Conservation (phyloP, 2,113 vertebrate species). For the Larimichthys polyactis region DNA sequence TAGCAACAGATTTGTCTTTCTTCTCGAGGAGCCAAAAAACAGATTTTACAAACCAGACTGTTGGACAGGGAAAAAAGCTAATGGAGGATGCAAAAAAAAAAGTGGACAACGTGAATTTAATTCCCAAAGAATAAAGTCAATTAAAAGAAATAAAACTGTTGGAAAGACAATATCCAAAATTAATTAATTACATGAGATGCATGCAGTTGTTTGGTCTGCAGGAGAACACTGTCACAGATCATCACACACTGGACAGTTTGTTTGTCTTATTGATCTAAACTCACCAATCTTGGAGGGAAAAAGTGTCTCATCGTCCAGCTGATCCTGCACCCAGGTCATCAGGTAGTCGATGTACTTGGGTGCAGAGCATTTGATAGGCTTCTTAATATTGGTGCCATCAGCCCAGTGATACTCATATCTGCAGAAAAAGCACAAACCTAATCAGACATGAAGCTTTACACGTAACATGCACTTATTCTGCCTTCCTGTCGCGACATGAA, state of each 20-base stretch:
- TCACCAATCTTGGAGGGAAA: slow-evolving; percentile 98
- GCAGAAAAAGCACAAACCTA: slow-evolving; percentile 14
- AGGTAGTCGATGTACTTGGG: slow-evolving; percentile 98
- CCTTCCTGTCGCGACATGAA: slow-evolving; percentile 12
- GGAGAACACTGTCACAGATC: background rate
- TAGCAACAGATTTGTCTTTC: background rate
- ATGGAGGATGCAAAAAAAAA: background rate
- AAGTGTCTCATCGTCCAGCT: slow-evolving; percentile 97
- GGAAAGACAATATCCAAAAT: background rate
- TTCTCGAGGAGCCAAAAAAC: too few species aligned
- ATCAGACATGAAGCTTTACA: background rate
- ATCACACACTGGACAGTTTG: too few species aligned
- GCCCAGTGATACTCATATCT: slow-evolving; percentile 99
- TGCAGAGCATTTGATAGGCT: slow-evolving; percentile 97
- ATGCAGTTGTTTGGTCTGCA: background rate
- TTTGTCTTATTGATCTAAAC: slow-evolving; percentile 39
- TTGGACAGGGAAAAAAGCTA: background rate
- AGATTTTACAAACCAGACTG: background rate
- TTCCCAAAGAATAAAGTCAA: background rate
- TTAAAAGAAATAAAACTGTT: background rate
- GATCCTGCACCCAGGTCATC: slow-evolving; percentile 99
- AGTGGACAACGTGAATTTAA: background rate
- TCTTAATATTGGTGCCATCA: slow-evolving; percentile 98
- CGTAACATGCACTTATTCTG: background rate
- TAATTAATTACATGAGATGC: background rate